These are phyloP conservation scores for Piprites chloris DNA, from an alignment of 2,113 vertebrate species.

Conservation along the genomic window DNA sequence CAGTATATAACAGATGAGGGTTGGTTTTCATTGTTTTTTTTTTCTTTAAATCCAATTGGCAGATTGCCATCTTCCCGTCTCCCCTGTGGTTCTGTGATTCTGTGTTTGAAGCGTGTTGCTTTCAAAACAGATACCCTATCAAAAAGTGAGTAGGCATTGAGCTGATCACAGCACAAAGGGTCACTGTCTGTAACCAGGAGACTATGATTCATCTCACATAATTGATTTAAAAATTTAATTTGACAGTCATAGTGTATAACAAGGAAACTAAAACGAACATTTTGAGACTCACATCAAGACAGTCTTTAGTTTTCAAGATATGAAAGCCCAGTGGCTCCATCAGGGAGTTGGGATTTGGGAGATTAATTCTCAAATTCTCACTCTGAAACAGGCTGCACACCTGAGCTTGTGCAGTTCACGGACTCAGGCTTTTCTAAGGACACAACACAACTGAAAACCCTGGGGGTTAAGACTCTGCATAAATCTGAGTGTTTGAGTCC, in stretches of 20 bases:
- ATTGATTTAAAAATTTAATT: background rate
- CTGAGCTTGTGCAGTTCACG: background rate
- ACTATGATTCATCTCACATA: background rate
- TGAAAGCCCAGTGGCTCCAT: background rate
- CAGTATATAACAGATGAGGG: background rate
- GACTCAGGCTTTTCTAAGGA: background rate
- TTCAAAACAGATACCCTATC: background rate
- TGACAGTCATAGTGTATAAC: rapidly evolving
- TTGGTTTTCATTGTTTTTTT: background rate
- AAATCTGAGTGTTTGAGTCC: background rate
- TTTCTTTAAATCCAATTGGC: background rate
- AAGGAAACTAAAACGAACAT: background rate
- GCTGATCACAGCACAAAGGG: background rate
- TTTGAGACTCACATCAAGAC: background rate
- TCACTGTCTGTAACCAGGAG: background rate
- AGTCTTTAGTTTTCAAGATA: background rate
- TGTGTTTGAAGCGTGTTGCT: background rate
- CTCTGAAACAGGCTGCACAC: background rate
- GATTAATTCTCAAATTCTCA: background rate
- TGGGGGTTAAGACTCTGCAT: background rate
- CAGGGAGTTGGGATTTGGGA: rapidly evolving
- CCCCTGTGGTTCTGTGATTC: background rate
- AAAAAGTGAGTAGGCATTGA: background rate
- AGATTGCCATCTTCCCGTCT: background rate
- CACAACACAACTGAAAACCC: background rate